Evolutionary conservation across 2,888 invertebrate species (phyloP).

Genomic region (Aplocera efformata): DNA sequence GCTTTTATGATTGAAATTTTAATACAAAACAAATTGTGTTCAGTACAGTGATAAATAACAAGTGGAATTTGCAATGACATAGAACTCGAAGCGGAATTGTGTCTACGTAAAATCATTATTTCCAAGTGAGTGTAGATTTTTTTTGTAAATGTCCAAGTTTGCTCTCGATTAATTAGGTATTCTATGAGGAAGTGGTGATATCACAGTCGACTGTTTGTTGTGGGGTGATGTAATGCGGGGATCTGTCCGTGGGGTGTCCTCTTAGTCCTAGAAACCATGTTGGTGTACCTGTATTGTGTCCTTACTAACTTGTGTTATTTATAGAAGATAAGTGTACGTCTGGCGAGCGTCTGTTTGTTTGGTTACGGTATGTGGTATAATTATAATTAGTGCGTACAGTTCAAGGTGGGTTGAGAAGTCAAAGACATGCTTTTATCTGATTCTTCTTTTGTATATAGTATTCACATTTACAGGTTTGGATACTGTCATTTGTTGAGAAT

Average conservation of each 20-base stretch:
- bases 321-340: conserved; percentile 52
- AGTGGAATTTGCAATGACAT: conserved; percentile 30
- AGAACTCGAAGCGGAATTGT: conserved; percentile 17
- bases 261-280: not conserved
- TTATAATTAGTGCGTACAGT: conserved; percentile 14
- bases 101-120: conserved; percentile 25
- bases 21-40: conserved; percentile 31
- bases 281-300: conserved; percentile 19
- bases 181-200: conserved; percentile 63
- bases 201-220: conserved; percentile 58
- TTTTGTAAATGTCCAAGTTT: conserved; percentile 21
- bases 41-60: conserved; percentile 19
- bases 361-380: conserved; percentile 22
- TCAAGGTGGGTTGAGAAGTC: conserved; percentile 24
- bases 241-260: conserved; percentile 16
- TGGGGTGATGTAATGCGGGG: conserved; percentile 32
- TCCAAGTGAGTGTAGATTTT: conserved; percentile 36
- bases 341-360: conserved; percentile 45
- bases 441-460: conserved; percentile 1
- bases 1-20: conserved; percentile 34
- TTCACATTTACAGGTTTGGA: too few relatives aligned
- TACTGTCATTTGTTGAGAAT: too few relatives aligned
- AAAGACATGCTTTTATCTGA: conserved; percentile 12
- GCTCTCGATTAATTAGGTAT: conserved; percentile 45
- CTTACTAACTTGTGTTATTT: conserved; percentile 64